Evolutionary conservation across 2,113 vertebrate genomes (phyloP).

Genomic region (Cheilinus undulatus): DNA sequence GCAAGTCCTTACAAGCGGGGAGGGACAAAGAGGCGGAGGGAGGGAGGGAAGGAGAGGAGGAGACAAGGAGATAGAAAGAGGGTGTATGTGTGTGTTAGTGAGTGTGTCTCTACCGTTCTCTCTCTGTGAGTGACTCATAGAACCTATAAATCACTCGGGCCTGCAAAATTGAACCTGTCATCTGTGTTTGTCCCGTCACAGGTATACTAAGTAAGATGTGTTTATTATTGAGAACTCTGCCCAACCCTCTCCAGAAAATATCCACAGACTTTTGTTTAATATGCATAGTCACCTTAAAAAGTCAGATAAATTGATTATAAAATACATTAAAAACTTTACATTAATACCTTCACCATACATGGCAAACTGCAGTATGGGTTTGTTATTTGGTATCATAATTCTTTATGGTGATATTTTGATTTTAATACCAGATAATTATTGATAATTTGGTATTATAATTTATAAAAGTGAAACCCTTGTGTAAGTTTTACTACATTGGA

Average conservation of each 20-base stretch:
- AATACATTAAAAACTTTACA: no score
- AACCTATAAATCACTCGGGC: constrained; percentile 58
- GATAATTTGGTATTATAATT: no score
- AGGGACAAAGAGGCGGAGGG: constrained; percentile 58
- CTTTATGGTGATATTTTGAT: no score
- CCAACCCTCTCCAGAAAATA: no score
- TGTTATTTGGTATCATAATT: neutral
- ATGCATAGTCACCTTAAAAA: no score
- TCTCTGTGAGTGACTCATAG: constrained; percentile 45
- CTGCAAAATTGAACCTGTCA: constrained; percentile 63
- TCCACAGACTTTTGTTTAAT: no score
- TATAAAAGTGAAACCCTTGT: no score
- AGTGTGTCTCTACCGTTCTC: constrained; percentile 1
- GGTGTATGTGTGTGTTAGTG: constrained; percentile 18
- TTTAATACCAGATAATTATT: no score
- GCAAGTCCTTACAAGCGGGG: constrained; percentile 72
- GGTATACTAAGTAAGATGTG: constrained; percentile 40
- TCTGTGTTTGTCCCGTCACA: constrained; percentile 48
- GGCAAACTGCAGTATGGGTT: no score
- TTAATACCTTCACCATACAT: no score
- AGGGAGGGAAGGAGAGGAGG: constrained; percentile 31
- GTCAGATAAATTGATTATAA: no score
- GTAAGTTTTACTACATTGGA: no score
- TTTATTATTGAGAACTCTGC: constrained; percentile 11
- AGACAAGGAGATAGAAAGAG: constrained; percentile 66